Evolutionary conservation across 37 sponge, comb jelly and placozoan genomes (phyloP), one percentile per base, ranked within the genome.

Genomic region (Cliona cf. orientalis): DNA sequence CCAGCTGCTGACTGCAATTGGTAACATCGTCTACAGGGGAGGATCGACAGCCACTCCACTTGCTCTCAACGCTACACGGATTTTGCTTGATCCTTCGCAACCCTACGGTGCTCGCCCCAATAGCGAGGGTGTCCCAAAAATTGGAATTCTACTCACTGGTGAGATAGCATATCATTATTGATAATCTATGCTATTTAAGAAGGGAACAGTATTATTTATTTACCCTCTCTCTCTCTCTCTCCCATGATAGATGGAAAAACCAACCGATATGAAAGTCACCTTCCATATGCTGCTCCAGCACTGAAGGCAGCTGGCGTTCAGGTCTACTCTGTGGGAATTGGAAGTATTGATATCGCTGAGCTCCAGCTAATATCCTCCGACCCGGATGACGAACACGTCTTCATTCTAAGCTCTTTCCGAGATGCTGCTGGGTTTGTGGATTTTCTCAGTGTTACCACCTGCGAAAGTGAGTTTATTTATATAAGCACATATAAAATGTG

Each of bases 121-220:
- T 25, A 86, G 78, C 1, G 69, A 72, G 2, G 97, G 97, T 0
- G 76, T 96, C 3, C 97, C 97, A 19, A 82, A 80, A 28, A 79
- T 96, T 17, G 91, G 45, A 2, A 78, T 96, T 31, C 78, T 96
- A 41, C 80, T 96, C 3, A 92, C 97, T 31, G 97, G 93, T 65
- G 89, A 87, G 0, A 41, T 59, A 33, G 78, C 86, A 11, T 86
- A 93, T 60, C 53, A 38, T 14, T 56, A 81, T 32, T 37, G 43
- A 0, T 68, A 68, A 68, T 31, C 23, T 68, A 38, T 68, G 69
- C 42, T 39, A 40, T 68, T 12, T 22, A 22, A 21, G 7, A 68
- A 7, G 31, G 29, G 9, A 68, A 34, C 32, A 68, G n/a, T 49
- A 49, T 49, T 65, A 23, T 79, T 3, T 38, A 39, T 11, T 79